phyloP scores from a whole-genome alignment of 2,113 vertebrate genomes.

The Pluvialis apricaria region DNA sequence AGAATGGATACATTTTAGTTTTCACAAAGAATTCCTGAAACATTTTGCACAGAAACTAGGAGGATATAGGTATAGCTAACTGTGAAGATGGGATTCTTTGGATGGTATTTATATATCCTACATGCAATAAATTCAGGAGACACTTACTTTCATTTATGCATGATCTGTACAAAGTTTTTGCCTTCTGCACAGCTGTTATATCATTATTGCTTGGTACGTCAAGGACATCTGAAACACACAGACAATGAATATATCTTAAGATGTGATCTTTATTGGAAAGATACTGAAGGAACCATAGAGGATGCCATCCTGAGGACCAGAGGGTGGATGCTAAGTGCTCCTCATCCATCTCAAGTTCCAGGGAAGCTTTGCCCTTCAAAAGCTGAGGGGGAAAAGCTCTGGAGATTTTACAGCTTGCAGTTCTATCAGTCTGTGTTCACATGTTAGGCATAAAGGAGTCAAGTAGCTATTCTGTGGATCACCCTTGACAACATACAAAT shows the following conservation, averaged over 20 bases:
- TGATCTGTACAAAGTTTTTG: slow-evolving; percentile 90
- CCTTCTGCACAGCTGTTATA: slow-evolving; percentile 84
- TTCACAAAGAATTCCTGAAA: neutral
- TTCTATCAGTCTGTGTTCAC: neutral
- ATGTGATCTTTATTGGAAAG: neutral
- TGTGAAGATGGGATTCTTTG: neutral
- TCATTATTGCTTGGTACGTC: slow-evolving; percentile 71
- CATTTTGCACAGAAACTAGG: neutral
- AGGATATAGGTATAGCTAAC: neutral
- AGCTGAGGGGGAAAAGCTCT: neutral
- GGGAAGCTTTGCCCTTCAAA: neutral
- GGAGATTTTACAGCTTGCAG: neutral
- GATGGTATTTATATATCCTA: neutral
- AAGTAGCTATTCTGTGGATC: neutral
- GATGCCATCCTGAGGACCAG: neutral
- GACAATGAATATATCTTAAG: neutral
- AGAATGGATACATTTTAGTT: neutral
- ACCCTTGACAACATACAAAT: neutral
- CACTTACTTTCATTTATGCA: slow-evolving; percentile 93
- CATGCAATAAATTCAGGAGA: neutral
- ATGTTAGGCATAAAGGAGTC: neutral
- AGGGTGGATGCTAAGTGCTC: neutral
- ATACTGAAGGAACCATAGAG: neutral
- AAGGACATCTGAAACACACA: slow-evolving; percentile 83
- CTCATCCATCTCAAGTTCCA: neutral